Percentiles rank a stretch among this genome's conserved stretches.
Conservation (phyloP, 2,888 invertebrate genomes). For the Smittia sp. region DNA sequence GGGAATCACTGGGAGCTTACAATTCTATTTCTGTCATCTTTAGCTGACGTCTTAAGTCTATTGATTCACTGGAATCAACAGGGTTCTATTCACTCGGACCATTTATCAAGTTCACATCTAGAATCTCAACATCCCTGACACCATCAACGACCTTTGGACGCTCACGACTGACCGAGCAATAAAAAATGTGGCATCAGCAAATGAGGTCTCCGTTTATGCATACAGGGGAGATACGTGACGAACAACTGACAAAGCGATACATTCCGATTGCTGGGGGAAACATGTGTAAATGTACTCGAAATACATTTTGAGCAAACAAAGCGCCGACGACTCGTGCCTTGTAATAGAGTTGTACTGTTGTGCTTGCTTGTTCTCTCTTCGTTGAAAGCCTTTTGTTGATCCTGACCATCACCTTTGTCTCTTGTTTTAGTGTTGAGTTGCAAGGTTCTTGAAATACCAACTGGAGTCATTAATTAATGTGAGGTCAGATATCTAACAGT, state of each 20-base stretch:
- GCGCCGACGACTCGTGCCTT: neutral
- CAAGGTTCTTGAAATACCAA: no score
- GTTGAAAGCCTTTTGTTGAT: no score
- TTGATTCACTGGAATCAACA: no score
- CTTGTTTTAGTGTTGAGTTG: no score
- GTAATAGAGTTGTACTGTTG: neutral
- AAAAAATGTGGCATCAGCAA: neutral
- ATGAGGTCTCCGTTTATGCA: constrained; percentile 9
- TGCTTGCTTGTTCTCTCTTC: neutral
- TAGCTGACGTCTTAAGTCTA: neutral
- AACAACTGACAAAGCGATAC: neutral
- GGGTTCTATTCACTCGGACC: neutral
- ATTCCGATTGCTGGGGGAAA: constrained; percentile 17
- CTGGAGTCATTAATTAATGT: no score
- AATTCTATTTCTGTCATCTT: no score
- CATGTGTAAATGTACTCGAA: constrained; percentile 35
- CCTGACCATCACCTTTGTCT: no score
- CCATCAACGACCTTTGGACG: no score
- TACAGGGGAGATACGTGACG: constrained; percentile 1
- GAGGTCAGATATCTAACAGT: no score
- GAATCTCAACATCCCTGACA: neutral
- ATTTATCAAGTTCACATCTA: neutral
- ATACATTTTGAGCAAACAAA: neutral
- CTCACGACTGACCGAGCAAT: neutral
- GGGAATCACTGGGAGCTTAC: no score